Percentiles rank a stretch among this genome's conserved stretches.
These are phyloP conservation scores for Chrysocyon brachyurus DNA, from an alignment of 2,797 vertebrate genomes.

Conservation along the genomic window DNA sequence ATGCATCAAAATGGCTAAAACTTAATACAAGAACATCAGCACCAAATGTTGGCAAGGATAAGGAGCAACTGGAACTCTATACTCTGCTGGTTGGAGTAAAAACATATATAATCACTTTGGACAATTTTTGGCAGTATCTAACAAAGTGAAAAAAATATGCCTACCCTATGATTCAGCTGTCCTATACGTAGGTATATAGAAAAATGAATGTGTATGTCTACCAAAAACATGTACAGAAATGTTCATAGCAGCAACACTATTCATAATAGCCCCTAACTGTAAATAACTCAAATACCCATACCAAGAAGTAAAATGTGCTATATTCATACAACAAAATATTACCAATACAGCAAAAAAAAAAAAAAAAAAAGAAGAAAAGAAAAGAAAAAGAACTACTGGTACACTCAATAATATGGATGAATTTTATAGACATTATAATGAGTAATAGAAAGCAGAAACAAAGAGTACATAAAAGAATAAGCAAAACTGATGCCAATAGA, in stretches of 20 bases:
- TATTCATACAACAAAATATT: conserved; percentile 25
- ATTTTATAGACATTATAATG: conserved; percentile 36
- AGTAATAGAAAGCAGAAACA: conserved; percentile 37
- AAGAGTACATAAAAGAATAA: not conserved
- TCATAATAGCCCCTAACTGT: not conserved
- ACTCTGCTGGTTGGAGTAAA: not conserved
- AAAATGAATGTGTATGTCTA: not conserved
- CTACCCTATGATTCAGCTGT: not conserved
- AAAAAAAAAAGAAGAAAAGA: not conserved
- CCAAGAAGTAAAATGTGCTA: conserved; percentile 41
- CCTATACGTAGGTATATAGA: not conserved
- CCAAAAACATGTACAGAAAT: not conserved
- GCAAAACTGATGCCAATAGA: conserved; percentile 40
- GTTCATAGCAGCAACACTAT: conserved; percentile 16
- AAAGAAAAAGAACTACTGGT: not conserved
- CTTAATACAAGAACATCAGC: not conserved
- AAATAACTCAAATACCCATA: conserved; percentile 43
- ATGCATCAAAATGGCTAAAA: not conserved
- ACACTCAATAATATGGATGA: not conserved
- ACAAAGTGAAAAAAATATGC: not conserved
- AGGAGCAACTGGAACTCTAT: not conserved
- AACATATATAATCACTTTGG: not conserved
- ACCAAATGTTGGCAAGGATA: conserved; percentile 41
- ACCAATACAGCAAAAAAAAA: not conserved
- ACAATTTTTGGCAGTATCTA: conserved; percentile 15